These are phyloP conservation scores for Meganola albula DNA, from an alignment of 2,888 invertebrate genomes.

Conservation along the genomic window DNA sequence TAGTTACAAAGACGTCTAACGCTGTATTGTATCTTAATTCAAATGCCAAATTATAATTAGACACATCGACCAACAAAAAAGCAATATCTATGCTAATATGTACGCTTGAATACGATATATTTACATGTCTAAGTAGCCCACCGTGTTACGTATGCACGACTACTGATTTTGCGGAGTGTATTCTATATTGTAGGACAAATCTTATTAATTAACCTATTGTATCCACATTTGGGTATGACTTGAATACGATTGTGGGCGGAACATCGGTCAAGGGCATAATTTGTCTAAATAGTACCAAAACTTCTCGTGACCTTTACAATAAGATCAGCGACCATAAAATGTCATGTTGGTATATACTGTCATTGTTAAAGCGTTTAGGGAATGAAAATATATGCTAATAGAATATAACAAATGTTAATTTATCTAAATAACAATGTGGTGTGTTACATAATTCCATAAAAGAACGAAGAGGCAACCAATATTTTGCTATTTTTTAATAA, in stretches of 20 bases:
- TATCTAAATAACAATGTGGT: constrained; percentile 14
- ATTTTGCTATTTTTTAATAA: constrained; percentile 8
- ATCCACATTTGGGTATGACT: constrained; percentile 40
- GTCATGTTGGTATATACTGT: constrained; percentile 26
- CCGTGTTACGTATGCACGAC: constrained; percentile 24
- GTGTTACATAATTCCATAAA: constrained; percentile 19
- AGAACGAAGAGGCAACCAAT: constrained; percentile 5
- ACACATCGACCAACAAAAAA: constrained; percentile 35
- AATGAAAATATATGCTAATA: constrained; percentile 21
- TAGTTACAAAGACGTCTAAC: constrained; percentile 22
- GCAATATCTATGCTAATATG: constrained; percentile 45
- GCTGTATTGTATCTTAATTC: constrained; percentile 22
- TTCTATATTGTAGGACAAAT: too few species aligned
- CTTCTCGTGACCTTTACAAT: constrained; percentile 32
- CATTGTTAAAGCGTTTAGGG: constrained; percentile 20
- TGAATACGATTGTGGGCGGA: constrained; percentile 48
- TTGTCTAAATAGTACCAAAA: constrained; percentile 32
- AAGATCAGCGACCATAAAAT: constrained; percentile 27
- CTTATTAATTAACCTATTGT: constrained; percentile 57
- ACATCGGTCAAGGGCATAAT: constrained; percentile 54
- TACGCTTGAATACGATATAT: constrained; percentile 28
- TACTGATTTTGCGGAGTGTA: constrained; percentile 23
- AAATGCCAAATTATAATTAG: constrained; percentile 35
- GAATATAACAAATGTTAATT: constrained; percentile 18
- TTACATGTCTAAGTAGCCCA: constrained; percentile 45